Percentiles rank a stretch among this genome's conserved stretches.
These are phyloP conservation scores for Malurus alboscapulatus DNA, from an alignment of 2,113 vertebrate genomes.

Conservation along the genomic window DNA sequence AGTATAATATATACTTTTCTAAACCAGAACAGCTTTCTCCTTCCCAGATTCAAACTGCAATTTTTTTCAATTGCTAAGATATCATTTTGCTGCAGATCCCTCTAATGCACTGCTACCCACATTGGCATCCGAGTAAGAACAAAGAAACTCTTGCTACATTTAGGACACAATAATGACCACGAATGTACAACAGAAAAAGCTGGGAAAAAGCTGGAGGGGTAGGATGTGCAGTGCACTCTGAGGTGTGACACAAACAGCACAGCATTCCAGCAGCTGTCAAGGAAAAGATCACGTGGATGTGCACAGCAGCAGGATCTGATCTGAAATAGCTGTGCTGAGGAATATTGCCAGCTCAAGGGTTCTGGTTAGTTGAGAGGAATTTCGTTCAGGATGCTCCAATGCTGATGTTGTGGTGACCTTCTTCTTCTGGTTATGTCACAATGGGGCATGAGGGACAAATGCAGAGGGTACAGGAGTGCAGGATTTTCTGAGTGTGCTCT, in stretches of 20 bases:
- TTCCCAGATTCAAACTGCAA: background rate
- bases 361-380: background rate
- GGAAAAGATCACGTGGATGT: background rate
- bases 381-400: background rate
- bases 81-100: background rate
- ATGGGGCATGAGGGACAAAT: background rate
- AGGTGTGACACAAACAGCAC: background rate
- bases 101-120: background rate
- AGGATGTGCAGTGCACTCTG: background rate
- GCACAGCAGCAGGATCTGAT: background rate
- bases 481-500: background rate
- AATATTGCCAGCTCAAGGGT: background rate
- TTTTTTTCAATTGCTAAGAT: background rate
- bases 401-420: background rate
- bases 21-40: background rate
- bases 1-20: conserved; percentile 17
- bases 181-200: background rate
- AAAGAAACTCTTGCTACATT: background rate
- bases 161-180: background rate
- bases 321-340: background rate
- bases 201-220: background rate
- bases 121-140: background rate
- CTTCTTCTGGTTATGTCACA: background rate
- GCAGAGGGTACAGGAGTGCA: background rate
- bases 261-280: background rate